A percentile compares a stretch with the other conserved stretches of the same genome.
Conservation (phyloP, 2,888 invertebrate genomes). For the Polydrusus tereticollis region DNA sequence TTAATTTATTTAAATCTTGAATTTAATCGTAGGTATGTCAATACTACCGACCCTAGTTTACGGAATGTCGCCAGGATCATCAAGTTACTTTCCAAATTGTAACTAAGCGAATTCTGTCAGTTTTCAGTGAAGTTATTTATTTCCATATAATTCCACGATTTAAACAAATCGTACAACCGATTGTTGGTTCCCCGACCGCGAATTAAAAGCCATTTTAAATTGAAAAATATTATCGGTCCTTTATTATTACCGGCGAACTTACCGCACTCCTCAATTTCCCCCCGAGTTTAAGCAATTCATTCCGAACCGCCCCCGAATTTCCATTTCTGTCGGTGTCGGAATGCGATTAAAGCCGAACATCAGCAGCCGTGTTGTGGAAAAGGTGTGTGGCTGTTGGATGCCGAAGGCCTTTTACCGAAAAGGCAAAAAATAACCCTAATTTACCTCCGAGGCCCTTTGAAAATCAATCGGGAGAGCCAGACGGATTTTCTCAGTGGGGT, state of each 20-base stretch:
- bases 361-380: slow-evolving; percentile 27
- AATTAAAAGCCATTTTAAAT: slow-evolving; percentile 27
- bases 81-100: no score
- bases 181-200: not conserved
- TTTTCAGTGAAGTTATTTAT: no score
- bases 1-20: no score
- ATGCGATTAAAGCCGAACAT: slow-evolving; percentile 42
- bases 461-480: slow-evolving; percentile 23
- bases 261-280: slow-evolving; percentile 44
- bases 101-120: no score
- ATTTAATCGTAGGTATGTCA: no score
- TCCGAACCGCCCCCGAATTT: slow-evolving; percentile 54
- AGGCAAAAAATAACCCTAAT: slow-evolving; percentile 44
- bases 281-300: slow-evolving; percentile 53
- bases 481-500: not conserved
- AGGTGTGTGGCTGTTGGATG: slow-evolving; percentile 23
- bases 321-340: slow-evolving; percentile 49
- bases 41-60: no score
- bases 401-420: slow-evolving; percentile 15
- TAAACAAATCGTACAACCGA: not conserved
- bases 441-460: slow-evolving; percentile 14
- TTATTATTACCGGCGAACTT: slow-evolving; percentile 33
- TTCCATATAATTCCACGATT: no score
- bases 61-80: no score
- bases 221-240: slow-evolving; percentile 36